Conservation (phyloP, 1,140 invertebrate genomes). For the Prorops nasuta region DNA sequence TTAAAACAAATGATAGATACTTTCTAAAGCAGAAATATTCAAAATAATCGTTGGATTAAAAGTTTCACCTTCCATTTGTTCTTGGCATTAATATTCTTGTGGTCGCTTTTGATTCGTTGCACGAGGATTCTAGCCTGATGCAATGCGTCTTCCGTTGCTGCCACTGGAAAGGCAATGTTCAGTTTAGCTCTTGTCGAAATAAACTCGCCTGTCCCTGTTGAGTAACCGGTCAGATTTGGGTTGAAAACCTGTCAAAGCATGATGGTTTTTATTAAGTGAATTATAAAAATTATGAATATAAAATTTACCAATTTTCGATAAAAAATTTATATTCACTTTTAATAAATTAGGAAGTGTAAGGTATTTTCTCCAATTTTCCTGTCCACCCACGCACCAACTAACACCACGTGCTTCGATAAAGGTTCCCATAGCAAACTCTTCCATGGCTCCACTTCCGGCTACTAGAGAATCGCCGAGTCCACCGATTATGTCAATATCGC, state of each 20-base stretch:
- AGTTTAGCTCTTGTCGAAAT: slow-evolving; percentile 63
- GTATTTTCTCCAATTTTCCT: slow-evolving; percentile 66
- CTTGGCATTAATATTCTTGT: slow-evolving; percentile 62
- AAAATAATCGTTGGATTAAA: too few relatives aligned
- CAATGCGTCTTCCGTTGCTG: slow-evolving; percentile 70
- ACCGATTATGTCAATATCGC: slow-evolving; percentile 75
- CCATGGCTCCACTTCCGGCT: slow-evolving; percentile 73
- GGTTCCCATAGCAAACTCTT: slow-evolving; percentile 69
- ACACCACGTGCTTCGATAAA: slow-evolving; percentile 76
- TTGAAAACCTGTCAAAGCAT: slow-evolving; percentile 59
- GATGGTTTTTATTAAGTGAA: neutral
- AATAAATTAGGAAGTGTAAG: slow-evolving; percentile 72
- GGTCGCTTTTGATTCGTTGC: slow-evolving; percentile 66
- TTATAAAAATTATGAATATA: neutral
- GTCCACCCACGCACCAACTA: slow-evolving; percentile 74
- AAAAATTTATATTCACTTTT: slow-evolving; percentile 50
- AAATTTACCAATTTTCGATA: neutral
- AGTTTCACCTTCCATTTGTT: slow-evolving; percentile 76
- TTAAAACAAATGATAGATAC: too few relatives aligned
- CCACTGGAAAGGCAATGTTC: slow-evolving; percentile 71
- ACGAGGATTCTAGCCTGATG: slow-evolving; percentile 68
- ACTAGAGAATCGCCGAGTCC: slow-evolving; percentile 79
- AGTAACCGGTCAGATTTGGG: slow-evolving; percentile 65
- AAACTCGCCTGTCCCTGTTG: slow-evolving; percentile 70
- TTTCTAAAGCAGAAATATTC: too few relatives aligned